phyloP scores from a whole-genome alignment of 2,888 invertebrate species.

The Melolontha melolontha region DNA sequence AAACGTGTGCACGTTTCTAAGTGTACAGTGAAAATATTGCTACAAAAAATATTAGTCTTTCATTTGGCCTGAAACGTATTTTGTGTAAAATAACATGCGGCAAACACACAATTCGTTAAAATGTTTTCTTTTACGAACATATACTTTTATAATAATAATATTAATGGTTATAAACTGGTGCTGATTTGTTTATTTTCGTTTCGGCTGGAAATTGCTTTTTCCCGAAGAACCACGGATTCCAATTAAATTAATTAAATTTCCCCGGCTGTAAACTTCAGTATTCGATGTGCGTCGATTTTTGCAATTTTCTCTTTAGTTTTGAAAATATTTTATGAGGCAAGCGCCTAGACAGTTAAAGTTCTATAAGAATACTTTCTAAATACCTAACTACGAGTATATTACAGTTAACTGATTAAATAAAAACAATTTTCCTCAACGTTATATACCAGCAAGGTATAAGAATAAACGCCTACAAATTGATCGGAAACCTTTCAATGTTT shows the following conservation, averaged over 20 bases:
- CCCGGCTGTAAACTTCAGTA: not conserved
- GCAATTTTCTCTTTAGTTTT: not conserved
- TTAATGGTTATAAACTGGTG: slow-evolving; percentile 37
- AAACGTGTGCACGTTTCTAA: slow-evolving; percentile 22
- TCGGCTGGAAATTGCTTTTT: slow-evolving; percentile 35
- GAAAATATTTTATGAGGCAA: too few relatives aligned
- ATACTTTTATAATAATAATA: slow-evolving; percentile 42
- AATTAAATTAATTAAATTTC: slow-evolving; percentile 41
- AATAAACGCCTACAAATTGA: too few relatives aligned
- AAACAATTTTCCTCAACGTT: too few relatives aligned
- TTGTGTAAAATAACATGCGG: slow-evolving; percentile 63
- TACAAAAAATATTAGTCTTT: slow-evolving; percentile 66
- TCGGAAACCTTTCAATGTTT: too few relatives aligned
- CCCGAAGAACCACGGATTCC: slow-evolving; percentile 28
- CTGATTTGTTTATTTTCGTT: slow-evolving; percentile 43
- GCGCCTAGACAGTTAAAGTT: too few relatives aligned
- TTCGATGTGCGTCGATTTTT: not conserved
- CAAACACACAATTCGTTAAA: slow-evolving; percentile 50
- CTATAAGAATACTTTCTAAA: too few relatives aligned
- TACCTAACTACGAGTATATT: too few relatives aligned
- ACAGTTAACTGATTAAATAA: too few relatives aligned
- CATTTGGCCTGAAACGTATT: slow-evolving; percentile 64
- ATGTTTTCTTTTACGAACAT: slow-evolving; percentile 53
- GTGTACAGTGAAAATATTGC: slow-evolving; percentile 50
- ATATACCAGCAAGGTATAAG: too few relatives aligned